These are phyloP conservation scores for Coleophora flavipennella DNA, from an alignment of 2,888 invertebrate species.

Conservation along the genomic window DNA sequence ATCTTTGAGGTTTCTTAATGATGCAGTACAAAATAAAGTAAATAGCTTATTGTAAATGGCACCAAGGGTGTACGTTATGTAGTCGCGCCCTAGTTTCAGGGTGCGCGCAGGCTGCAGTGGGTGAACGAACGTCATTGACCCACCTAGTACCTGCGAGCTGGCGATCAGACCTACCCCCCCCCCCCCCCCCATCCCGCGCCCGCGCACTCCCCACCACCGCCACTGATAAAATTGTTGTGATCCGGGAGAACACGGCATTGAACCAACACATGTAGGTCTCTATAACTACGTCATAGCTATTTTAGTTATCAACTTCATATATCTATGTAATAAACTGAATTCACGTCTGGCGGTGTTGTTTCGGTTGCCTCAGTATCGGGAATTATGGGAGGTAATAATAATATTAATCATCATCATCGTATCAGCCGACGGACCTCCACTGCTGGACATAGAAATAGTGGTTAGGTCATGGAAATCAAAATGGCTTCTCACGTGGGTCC, in stretches of 20 bases:
- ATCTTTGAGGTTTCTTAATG: not conserved
- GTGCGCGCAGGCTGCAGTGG: slow-evolving; percentile 37
- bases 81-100: slow-evolving; percentile 55
- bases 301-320: too few species aligned
- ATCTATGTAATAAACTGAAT: too few species aligned
- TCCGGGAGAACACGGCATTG: slow-evolving; percentile 58
- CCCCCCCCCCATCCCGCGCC: slow-evolving; percentile 5
- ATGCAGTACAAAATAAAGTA: slow-evolving; percentile 20
- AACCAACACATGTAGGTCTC: slow-evolving; percentile 21
- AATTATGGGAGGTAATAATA: too few species aligned
- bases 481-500: too few species aligned
- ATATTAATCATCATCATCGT: too few species aligned
- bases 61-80: slow-evolving; percentile 22
- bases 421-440: too few species aligned
- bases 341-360: too few species aligned
- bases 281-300: slow-evolving; percentile 5
- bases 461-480: too few species aligned
- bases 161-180: slow-evolving; percentile 16
- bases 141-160: slow-evolving; percentile 48
- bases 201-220: slow-evolving; percentile 14
- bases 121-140: slow-evolving; percentile 52
- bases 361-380: too few species aligned
- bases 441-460: too few species aligned
- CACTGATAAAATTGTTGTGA: slow-evolving; percentile 47
- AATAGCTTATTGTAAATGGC: slow-evolving; percentile 9